These are phyloP conservation scores for Zaprionus tsacasi DNA, from an alignment of 1,140 invertebrate genomes.

Conservation along the genomic window DNA sequence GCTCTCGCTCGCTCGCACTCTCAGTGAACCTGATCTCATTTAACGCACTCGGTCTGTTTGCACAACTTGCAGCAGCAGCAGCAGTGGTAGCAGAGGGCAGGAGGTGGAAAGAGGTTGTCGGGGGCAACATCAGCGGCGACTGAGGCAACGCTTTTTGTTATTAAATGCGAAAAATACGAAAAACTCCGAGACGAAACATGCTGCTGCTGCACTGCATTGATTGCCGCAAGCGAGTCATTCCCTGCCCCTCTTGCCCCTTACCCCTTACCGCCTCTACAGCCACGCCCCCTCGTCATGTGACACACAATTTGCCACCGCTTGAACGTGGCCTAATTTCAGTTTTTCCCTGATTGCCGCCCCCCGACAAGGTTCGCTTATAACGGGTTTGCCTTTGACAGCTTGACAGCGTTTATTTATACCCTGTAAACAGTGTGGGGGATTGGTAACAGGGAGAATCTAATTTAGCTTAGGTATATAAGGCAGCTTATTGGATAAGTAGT, in stretches of 20 bases:
- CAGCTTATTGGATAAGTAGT: too few species aligned
- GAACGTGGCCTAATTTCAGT: slow-evolving; percentile 66
- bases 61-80: slow-evolving; percentile 50
- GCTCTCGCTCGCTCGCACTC: slow-evolving; percentile 23
- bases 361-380: slow-evolving; percentile 46
- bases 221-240: slow-evolving; percentile 25
- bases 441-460: too few species aligned
- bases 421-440: background rate
- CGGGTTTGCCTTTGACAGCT: slow-evolving; percentile 54
- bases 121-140: slow-evolving; percentile 13
- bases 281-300: background rate
- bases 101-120: too few species aligned
- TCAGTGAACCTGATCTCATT: slow-evolving; percentile 69
- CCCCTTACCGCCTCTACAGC: background rate
- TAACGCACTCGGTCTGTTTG: slow-evolving; percentile 66
- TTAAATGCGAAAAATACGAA: slow-evolving; percentile 52
- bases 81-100: background rate
- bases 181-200: slow-evolving; percentile 48
- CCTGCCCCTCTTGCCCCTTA: background rate
- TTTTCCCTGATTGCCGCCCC: slow-evolving; percentile 39
- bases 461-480: too few species aligned
- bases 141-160: slow-evolving; percentile 52
- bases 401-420: slow-evolving; percentile 41
- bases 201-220: slow-evolving; percentile 52
- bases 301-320: slow-evolving; percentile 53